Conservation (phyloP, 2,113 vertebrate genomes). For the Nettapus auritus region DNA sequence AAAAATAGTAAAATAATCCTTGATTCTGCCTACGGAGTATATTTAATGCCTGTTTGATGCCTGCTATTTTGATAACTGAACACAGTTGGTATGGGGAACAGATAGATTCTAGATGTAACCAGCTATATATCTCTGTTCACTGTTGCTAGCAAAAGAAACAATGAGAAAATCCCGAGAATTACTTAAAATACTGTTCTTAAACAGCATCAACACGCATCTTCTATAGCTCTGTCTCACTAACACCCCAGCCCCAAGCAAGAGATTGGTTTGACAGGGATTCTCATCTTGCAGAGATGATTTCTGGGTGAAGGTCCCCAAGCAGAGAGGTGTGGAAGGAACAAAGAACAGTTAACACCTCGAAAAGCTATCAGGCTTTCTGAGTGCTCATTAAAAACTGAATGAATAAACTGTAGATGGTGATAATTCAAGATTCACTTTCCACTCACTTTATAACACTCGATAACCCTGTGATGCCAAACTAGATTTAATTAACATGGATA, state of each 20-base stretch:
- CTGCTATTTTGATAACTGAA: not conserved
- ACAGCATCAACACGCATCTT: not conserved
- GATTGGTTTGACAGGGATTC: not conserved
- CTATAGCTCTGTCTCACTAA: not conserved
- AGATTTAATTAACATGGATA: not conserved
- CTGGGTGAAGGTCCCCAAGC: not conserved
- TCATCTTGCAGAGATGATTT: not conserved
- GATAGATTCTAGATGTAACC: not conserved
- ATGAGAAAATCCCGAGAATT: not conserved
- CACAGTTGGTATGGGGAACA: not conserved
- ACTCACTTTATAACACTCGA: conserved; percentile 10
- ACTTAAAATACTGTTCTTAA: not conserved
- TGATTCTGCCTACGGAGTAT: not conserved
- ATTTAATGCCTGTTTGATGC: not conserved
- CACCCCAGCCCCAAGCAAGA: not conserved
- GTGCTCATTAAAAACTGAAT: not conserved
- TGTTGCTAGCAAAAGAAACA: not conserved
- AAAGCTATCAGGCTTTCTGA: not conserved
- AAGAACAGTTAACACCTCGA: not conserved
- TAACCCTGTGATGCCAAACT: conserved; percentile 28
- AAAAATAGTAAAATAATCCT: not conserved
- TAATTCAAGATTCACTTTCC: conserved; percentile 26
- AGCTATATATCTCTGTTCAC: not conserved
- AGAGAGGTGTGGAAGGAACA: not conserved
- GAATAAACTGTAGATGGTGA: not conserved